Conservation (phyloP, 2,113 vertebrate genomes). For the Dipodomys stephensi region DNA sequence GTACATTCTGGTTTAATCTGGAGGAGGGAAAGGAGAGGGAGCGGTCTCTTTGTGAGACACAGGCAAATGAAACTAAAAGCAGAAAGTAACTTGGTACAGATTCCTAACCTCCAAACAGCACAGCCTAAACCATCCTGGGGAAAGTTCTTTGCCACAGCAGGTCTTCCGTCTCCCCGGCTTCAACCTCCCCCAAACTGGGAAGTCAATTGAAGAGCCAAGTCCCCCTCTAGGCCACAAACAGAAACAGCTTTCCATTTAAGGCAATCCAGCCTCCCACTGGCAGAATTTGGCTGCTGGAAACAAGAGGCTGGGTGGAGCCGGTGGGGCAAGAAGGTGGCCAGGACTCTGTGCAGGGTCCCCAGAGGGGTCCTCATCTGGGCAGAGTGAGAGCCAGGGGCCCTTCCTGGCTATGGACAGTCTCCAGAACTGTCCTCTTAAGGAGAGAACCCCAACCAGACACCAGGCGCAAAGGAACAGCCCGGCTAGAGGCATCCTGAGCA, state of each 20-base stretch:
- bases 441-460: neutral
- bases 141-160: neutral
- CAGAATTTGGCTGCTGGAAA: constrained; percentile 39
- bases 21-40: neutral
- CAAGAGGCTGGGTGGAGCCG: constrained; percentile 47
- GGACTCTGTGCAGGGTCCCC: neutral
- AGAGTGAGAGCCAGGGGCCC: fast-evolving
- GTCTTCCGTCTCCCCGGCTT: neutral
- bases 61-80: neutral
- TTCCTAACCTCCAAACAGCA: neutral
- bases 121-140: neutral
- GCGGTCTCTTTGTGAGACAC: neutral
- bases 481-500: neutral
- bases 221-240: neutral
- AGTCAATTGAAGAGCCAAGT: constrained; percentile 6
- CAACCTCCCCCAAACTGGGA: neutral
- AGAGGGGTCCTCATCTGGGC: neutral
- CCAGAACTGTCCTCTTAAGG: neutral
- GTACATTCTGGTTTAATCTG: fast-evolving
- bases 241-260: constrained; percentile 85
- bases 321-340: neutral
- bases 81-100: neutral
- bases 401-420: neutral
- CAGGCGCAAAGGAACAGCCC: neutral
- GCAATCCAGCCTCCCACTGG: constrained; percentile 74